Evolutionary conservation across 2,888 invertebrate genomes (phyloP), one percentile per base, ranked within the genome.

Genomic region (Calameuta idolon): DNA sequence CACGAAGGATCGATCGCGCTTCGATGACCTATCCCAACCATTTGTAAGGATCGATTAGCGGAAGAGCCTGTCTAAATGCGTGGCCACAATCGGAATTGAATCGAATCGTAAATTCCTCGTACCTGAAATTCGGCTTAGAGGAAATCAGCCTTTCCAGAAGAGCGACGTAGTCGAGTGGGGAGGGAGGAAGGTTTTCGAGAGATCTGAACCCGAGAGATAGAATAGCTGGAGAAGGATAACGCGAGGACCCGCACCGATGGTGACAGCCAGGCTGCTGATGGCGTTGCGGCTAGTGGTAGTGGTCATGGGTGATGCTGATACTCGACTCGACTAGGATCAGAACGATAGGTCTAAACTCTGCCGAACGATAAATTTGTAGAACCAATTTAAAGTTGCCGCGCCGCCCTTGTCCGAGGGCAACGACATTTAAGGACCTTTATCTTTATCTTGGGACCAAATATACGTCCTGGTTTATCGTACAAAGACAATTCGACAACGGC

Each of bases 361-460:
- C 80, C 77, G 69, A 30, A 69, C 69, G 82, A 86, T 86, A 87
- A 87, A 86, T 86, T 87, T 81, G 84, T 84, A 79, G 85, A 84
- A 86, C 79, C 84, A 87, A 86, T 85, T 86, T 84, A 82, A 86
- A 80, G 77, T 80, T 81, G 82, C 81, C 81, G 81, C 80, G 79
- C 76, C 30, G 31, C 30, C 30, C 69, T 69, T 34, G 74, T 74
- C 33, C 75, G 76, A 76, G 76, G 76, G 76, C 79, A 76, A 76
- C 79, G 79, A 79, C 79, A 76, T 73, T 79, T 74, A 79, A 79
- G 76, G 76, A 79, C 79, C 79, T 76, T 79, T 79, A 79, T 79
- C 79, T 79, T 73, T 76, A 76, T 76, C 79, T 69, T 69, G 73
- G 74, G 73, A 34, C 30, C 37, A 33, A 33, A 23, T 74, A 74